A percentile compares a stretch with the other conserved stretches of the same genome.
These are phyloP conservation scores for Equus przewalskii DNA, from an alignment of 2,113 vertebrate species.

Conservation along the genomic window DNA sequence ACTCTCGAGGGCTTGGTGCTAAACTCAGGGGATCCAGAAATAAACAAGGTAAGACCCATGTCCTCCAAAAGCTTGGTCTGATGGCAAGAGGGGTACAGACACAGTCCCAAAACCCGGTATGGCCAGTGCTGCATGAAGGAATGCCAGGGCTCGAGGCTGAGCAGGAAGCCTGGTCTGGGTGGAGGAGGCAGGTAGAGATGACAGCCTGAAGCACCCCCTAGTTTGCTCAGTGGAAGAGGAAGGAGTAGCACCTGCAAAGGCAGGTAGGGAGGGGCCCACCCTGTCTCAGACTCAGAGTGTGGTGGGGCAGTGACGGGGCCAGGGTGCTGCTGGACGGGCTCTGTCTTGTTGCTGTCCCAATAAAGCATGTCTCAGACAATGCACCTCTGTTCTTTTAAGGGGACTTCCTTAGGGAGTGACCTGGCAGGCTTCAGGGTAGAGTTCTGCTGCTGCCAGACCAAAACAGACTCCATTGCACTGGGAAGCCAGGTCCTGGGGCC, in stretches of 20 bases:
- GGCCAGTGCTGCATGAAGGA: rapidly evolving
- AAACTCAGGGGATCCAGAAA: background rate
- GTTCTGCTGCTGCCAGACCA: background rate
- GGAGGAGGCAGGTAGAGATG: background rate
- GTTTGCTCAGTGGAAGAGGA: background rate
- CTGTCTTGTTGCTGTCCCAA: background rate
- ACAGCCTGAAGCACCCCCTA: rapidly evolving
- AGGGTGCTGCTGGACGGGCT: background rate
- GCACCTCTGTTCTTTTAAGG: background rate
- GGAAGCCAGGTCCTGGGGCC: background rate
- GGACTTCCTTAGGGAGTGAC: background rate
- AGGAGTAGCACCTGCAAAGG: background rate
- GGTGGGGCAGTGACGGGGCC: rapidly evolving
- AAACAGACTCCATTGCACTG: background rate
- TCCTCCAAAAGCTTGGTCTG: background rate
- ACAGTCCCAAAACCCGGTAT: rapidly evolving
- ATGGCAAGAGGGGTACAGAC: background rate
- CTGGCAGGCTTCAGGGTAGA: background rate
- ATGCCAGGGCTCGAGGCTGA: background rate
- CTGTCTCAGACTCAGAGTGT: rapidly evolving
- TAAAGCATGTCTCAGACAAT: background rate
- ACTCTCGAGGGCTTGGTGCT: background rate
- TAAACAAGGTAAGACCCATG: background rate
- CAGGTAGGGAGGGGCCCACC: background rate
- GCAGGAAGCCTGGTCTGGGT: background rate